Base-by-base conservation (phyloP, 2,113 vertebrate species). In the Antigone vipio region DNA sequence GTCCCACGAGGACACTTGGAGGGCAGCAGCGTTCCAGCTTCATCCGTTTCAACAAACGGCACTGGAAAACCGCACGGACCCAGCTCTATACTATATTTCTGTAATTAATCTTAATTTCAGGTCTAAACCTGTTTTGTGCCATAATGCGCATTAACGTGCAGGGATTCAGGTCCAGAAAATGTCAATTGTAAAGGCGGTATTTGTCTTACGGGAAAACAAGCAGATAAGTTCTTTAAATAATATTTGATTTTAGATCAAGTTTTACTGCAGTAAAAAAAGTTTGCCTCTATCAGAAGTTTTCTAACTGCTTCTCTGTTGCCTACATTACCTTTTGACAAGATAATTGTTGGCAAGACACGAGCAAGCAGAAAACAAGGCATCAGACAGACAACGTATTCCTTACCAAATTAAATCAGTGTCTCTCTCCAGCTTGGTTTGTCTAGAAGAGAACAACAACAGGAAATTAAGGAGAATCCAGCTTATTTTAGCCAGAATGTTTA, bases 321-420 rank as follows among this genome's bases (percentile, higher is more conserved):
- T 83, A 35, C 77, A 62, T 86, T 98, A 91, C 86, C 95, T 97
- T 91, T 82, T 97, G 97, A 97, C 93, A 96, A 95, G 94, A 97
- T 96, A 97, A 98, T 96, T 97, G 95, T 93, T 92, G 97, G 89
- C 87, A 95, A 93, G 93, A 75, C 73, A 94, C 15, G 4, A 96
- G 68, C 72, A 93, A 92, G 81, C 47, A 95, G 77, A 96, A 98
- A 97, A 97, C 62, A 88, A 93, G 85, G 47, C 91, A 96, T 94
- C 95, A 94, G 88, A 83, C 92, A 95, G 88, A 92, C 60, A 93
- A 44, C 21, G 32, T 75, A 93, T 93, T 66, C 76, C 95, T 95
- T 78, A 84, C 91, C 87, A 96, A 96, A 98, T 98, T 95, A 94
- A 96, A 97, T 96, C 64, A 84, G 89, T 80, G 79, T 64, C 74